Base-by-base conservation (phyloP, 2,797 vertebrate species). In the Hozukius guyotensis region DNA sequence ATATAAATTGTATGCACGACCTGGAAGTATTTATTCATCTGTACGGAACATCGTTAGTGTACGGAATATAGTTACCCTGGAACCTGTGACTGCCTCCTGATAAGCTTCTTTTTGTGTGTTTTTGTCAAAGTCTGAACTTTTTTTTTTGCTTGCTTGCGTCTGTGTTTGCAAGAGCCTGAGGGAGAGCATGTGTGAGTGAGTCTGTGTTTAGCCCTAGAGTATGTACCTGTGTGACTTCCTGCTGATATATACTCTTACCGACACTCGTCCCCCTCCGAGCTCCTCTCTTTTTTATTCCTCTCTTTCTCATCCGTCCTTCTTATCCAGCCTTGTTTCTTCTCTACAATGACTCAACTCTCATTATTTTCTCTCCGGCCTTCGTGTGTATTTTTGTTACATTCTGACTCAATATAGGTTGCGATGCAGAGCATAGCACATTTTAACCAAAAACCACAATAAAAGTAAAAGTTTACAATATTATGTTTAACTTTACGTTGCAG, bases 141-240 rank as follows among this genome's bases (percentile, higher is more conserved):
- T 72, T 64, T 12, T 36, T 70, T 79, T 38, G 71, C 64, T 80
- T 73, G 49, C 69, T 56, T 73, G 73, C 5, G 2, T 77, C 31
- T 75, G 74, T 69, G 38, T 73, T 82, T 80, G 61, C 31, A 16
- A 57, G 42, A 76, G 71, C 88, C 83, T 42, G 60, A 63, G 77
- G 85, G 56, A 8, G 24, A 13, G 25, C 20, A 2, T 64, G 71
- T 62, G 31, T 82, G 62, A 70, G 32, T 71, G 8, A 57, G 65
- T 53, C 13, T 57, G 72, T 62, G 64, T 55, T 80, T 38, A 36
- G 74, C 82, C 78, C 72, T 24, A 13, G 56, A 87, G 82, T 71
- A 49, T 82, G 72, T 85, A 86, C 85, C 84, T 79, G 82, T 79
- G 82, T 68, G 81, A 88, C 73, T 81, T 87, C 73, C 72, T 46